A percentile compares a stretch with the other conserved stretches of the same genome.
These are phyloP conservation scores for Bembecia ichneumoniformis DNA, from an alignment of 2,888 invertebrate genomes.

Conservation along the genomic window DNA sequence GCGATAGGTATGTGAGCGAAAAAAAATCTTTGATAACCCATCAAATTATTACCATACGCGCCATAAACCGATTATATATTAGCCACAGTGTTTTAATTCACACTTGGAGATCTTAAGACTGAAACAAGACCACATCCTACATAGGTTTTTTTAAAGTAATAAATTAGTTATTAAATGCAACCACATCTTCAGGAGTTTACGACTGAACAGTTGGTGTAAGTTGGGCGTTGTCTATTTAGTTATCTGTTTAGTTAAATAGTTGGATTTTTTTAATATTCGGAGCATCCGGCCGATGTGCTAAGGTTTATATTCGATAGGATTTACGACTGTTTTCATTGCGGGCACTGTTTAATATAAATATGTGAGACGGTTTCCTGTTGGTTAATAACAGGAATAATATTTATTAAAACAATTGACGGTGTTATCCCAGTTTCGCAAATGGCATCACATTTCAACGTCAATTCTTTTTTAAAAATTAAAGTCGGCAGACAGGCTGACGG, in stretches of 20 bases:
- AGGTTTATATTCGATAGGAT: conserved; percentile 65
- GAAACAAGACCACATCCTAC: conserved; percentile 50
- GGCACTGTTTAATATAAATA: conserved; percentile 67
- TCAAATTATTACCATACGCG: background rate
- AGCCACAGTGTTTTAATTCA: conserved; percentile 38
- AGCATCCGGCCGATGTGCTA: conserved; percentile 48
- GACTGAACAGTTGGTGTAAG: conserved; percentile 17
- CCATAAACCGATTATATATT: background rate
- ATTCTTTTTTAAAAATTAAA: no score
- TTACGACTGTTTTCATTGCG: conserved; percentile 70
- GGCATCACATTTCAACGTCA: background rate
- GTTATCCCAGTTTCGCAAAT: background rate
- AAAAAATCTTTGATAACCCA: no score
- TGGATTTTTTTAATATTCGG: conserved; percentile 53
- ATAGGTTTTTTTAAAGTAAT: conserved; percentile 42
- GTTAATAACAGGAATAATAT: conserved; percentile 57
- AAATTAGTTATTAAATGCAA: conserved; percentile 42
- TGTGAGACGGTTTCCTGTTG: conserved; percentile 58
- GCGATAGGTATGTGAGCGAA: no score
- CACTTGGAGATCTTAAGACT: conserved; percentile 27
- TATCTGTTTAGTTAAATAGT: conserved; percentile 50
- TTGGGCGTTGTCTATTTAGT: conserved; percentile 47
- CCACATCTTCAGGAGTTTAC: conserved; percentile 44
- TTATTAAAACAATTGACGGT: conserved; percentile 52
- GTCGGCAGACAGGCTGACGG: no score